Base-by-base conservation (phyloP, 2,797 vertebrate genomes). In the Dendrocincla tyrannina region DNA sequence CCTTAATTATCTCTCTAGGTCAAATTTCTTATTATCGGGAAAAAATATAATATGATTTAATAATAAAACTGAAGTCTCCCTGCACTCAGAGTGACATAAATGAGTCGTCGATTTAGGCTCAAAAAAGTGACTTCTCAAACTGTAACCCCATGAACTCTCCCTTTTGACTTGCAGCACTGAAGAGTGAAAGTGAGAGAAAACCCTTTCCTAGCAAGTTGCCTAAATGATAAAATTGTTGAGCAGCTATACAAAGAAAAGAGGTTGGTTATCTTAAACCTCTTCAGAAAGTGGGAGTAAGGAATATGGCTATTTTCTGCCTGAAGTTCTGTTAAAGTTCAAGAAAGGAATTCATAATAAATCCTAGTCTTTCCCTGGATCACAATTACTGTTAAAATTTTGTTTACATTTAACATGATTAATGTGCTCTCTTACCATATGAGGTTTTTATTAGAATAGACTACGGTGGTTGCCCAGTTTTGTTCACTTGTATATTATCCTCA, bases 1-100 rank as follows among this genome's bases (percentile, higher is more conserved):
- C 94, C 83, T 88, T 91, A 93, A 95, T 96, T 95, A 95, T 56
- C 88, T 81, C 77, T 93, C 56, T 76, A 76, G 91, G 70, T 94
- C 83, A 77, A 32, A 91, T 67, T 90, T 91, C 77, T 79, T 95
- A 91, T 93, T 90, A 91, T 76, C 16, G 14, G 66, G 42, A 52
- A 83, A 86, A 75, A 66, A 76, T 4, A 60, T 47, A 75, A 58
- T 39, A 78, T 24, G 15, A 81, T 69, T 95, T 93, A 63, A 70
- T 78, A 91, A 92, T 87, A 91, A 96, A 95, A 35, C 41, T 0
- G 0, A 73, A 85, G 63, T 85, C 88, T 95, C 85, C 41, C 30
- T 76, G n/a, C 74, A 53, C 59, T 88, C 66, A 49, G 32, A 32
- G 58, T 47, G 80, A 84, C 91, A 95, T 69, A 88, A 88, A 72